phyloP scores from a whole-genome alignment of 2,888 invertebrate species.

The Lampropteryx suffumata region DNA sequence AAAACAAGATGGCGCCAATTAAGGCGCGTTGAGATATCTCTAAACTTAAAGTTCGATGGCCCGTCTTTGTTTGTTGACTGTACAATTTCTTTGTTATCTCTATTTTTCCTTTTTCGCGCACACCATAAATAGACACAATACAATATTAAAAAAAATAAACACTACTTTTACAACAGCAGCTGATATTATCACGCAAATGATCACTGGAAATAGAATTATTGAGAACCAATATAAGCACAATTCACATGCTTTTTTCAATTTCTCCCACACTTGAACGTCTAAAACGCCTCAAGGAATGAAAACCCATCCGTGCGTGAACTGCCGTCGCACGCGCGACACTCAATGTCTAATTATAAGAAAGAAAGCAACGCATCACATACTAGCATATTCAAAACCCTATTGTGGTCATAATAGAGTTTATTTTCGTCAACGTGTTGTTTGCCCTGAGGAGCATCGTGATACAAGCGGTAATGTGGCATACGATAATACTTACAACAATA shows the following conservation, averaged over 20 bases:
- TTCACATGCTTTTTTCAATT: constrained; percentile 24
- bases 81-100: constrained; percentile 24
- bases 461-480: constrained; percentile 33
- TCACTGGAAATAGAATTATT: constrained; percentile 11
- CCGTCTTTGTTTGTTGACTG: constrained; percentile 43
- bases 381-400: constrained; percentile 19
- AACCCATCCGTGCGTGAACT: constrained; percentile 34
- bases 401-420: constrained; percentile 11
- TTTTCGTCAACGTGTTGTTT: constrained; percentile 14
- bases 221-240: constrained; percentile 10
- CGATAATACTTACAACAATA: constrained; percentile 43
- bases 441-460: constrained; percentile 38
- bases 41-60: constrained; percentile 52
- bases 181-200: constrained; percentile 11
- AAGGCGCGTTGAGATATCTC: constrained; percentile 56
- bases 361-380: constrained; percentile 37
- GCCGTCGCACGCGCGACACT: constrained; percentile 41
- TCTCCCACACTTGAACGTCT: constrained; percentile 19
- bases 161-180: not conserved
- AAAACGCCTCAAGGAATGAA: constrained; percentile 24
- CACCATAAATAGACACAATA: constrained; percentile 18
- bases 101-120: constrained; percentile 7
- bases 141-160: constrained; percentile 8
- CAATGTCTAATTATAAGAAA: constrained; percentile 45
- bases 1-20: constrained; percentile 66